A percentile compares a stretch with the other conserved stretches of the same genome.
These are phyloP conservation scores for Paramisgurnus dabryanus DNA, from an alignment of 2,113 vertebrate species.

Conservation along the genomic window DNA sequence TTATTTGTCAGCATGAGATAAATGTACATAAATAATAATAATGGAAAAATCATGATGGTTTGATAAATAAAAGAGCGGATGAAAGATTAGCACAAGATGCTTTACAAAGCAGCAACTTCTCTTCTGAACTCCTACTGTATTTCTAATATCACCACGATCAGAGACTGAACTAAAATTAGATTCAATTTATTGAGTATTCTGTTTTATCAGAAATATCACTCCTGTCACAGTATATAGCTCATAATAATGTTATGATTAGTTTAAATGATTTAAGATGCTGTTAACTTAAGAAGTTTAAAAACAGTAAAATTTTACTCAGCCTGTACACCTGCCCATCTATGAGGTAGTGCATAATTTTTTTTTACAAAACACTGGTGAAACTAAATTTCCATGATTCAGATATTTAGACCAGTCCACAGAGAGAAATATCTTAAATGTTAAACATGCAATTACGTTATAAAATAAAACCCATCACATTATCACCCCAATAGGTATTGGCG, in stretches of 20 bases:
- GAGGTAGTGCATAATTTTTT: too few species aligned
- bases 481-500: too few species aligned
- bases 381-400: too few species aligned
- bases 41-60: background rate
- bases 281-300: background rate
- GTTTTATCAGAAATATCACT: background rate
- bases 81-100: background rate
- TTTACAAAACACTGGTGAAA: too few species aligned
- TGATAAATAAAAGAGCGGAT: background rate
- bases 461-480: too few species aligned
- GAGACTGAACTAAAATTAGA: background rate
- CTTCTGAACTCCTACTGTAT: background rate
- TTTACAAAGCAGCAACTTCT: background rate
- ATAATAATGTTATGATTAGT: background rate
- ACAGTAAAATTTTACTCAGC: background rate
- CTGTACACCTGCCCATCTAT: too few species aligned
- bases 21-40: background rate
- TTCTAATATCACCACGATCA: background rate
- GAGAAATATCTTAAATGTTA: too few species aligned
- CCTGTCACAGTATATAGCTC: background rate
- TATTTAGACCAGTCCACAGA: too few species aligned
- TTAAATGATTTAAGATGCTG: background rate
- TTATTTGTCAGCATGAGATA: background rate
- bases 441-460: too few species aligned
- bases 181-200: background rate